Percentiles rank a stretch among this genome's conserved stretches.
phyloP scores from a whole-genome alignment of 1,140 invertebrate genomes.

The Ptiloglossa arizonensis region DNA sequence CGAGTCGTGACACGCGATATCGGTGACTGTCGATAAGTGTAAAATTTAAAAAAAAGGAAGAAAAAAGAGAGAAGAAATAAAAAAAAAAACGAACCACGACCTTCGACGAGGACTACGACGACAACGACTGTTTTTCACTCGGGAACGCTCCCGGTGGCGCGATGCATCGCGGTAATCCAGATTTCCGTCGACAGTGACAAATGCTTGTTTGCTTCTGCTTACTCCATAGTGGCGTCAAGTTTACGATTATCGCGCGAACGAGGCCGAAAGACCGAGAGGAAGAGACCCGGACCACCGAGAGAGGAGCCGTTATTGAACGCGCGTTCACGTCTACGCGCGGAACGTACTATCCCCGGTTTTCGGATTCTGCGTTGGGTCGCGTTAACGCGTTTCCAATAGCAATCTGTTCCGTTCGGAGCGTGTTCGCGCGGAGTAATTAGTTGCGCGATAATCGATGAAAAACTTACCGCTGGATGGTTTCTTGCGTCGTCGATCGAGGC shows the following conservation, averaged over 20 bases:
- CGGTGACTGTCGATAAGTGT: too few species aligned
- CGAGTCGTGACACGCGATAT: background rate
- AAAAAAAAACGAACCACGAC: too few species aligned
- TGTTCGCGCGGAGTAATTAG: conserved; percentile 30
- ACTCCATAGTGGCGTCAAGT: background rate
- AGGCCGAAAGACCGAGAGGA: background rate
- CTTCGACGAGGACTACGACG: too few species aligned
- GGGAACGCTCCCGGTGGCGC: too few species aligned
- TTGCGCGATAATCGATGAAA: background rate
- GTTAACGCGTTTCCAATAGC: conserved; percentile 50
- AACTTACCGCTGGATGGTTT: background rate
- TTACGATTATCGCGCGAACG: conserved; percentile 18
- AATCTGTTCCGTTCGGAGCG: conserved; percentile 15
- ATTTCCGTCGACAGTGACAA: background rate
- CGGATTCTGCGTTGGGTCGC: conserved; percentile 32
- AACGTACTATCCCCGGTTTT: too few species aligned
- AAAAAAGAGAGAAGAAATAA: too few species aligned
- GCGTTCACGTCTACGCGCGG: too few species aligned
- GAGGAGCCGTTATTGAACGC: background rate
- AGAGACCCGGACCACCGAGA: too few species aligned
- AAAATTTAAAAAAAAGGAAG: too few species aligned
- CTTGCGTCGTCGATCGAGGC: background rate
- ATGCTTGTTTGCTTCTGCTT: background rate
- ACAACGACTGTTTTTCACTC: too few species aligned
- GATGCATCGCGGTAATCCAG: background rate